phyloP scores from a whole-genome alignment of 2,113 vertebrate species.

The Tragelaphus imberbis region DNA sequence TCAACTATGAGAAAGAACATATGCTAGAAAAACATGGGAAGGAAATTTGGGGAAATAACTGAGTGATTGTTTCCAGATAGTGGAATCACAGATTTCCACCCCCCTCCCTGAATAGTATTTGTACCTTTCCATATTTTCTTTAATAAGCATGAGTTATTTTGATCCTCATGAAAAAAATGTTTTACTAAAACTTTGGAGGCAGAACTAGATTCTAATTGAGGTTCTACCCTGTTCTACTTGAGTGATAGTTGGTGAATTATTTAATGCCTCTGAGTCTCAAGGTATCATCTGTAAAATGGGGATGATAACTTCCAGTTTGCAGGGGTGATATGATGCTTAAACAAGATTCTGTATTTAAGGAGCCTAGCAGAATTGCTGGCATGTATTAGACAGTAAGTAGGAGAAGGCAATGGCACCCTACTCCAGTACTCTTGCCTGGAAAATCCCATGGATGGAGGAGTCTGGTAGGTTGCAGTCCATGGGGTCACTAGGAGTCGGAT shows the following conservation, averaged over 20 bases:
- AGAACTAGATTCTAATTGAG: slow-evolving; percentile 28
- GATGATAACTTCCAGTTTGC: neutral
- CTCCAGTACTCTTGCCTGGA: too few species aligned
- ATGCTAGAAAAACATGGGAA: slow-evolving; percentile 22
- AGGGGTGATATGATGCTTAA: neutral
- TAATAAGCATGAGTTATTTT: neutral
- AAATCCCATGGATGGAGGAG: too few species aligned
- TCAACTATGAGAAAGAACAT: slow-evolving; percentile 43
- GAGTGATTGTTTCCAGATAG: neutral
- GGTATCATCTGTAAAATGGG: neutral
- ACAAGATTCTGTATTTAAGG: neutral
- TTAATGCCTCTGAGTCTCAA: neutral
- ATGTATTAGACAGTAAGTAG: neutral
- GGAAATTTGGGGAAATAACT: slow-evolving; percentile 8
- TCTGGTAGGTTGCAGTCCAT: too few species aligned
- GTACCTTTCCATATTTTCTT: neutral
- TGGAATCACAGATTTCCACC: neutral
- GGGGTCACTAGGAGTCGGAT: too few species aligned
- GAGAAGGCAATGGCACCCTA: too few species aligned
- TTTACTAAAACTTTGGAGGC: neutral
- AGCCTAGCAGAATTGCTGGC: neutral
- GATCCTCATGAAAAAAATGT: neutral
- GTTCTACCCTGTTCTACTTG: neutral
- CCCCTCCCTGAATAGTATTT: neutral
- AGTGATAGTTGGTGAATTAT: slow-evolving; percentile 8